Conservation (phyloP, 2,888 invertebrate genomes). For the Dryococelus australis region DNA sequence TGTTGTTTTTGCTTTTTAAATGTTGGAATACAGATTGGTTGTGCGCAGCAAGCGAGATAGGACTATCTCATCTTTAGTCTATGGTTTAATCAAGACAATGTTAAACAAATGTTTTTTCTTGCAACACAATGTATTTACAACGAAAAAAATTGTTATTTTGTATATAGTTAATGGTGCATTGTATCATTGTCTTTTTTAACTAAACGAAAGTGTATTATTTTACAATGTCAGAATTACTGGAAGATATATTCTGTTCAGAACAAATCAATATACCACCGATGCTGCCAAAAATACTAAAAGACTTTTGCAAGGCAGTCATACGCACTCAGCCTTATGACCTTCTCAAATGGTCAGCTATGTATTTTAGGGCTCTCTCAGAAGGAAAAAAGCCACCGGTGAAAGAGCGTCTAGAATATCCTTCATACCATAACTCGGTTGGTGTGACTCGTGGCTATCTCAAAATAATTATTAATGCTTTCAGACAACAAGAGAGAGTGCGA, state of each 20-base stretch:
- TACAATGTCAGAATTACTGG: constrained; percentile 67
- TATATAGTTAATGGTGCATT: no score
- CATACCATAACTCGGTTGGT: constrained; percentile 73
- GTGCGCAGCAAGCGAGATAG: no score
- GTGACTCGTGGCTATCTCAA: constrained; percentile 82
- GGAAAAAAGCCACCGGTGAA: constrained; percentile 84
- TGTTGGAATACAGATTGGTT: no score
- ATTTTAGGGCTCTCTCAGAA: constrained; percentile 80
- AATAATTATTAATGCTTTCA: constrained; percentile 67
- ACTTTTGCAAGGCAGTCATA: constrained; percentile 91
- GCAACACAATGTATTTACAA: no score
- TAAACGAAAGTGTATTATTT: no score
- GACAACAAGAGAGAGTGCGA: constrained; percentile 57
- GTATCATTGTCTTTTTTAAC: no score
- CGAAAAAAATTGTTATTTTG: no score
- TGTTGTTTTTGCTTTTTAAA: no score
- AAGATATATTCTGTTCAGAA: constrained; percentile 81
- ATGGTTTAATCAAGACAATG: no score
- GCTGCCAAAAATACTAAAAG: constrained; percentile 82
- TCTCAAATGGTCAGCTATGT: constrained; percentile 82
- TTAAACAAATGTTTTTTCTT: no score
- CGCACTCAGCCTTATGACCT: constrained; percentile 89
- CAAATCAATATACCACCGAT: constrained; percentile 85
- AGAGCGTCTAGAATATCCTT: constrained; percentile 76
- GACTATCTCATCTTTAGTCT: no score